Evolutionary conservation across 2,888 invertebrate species (phyloP).

Genomic region (Linnaemya vulpina): DNA sequence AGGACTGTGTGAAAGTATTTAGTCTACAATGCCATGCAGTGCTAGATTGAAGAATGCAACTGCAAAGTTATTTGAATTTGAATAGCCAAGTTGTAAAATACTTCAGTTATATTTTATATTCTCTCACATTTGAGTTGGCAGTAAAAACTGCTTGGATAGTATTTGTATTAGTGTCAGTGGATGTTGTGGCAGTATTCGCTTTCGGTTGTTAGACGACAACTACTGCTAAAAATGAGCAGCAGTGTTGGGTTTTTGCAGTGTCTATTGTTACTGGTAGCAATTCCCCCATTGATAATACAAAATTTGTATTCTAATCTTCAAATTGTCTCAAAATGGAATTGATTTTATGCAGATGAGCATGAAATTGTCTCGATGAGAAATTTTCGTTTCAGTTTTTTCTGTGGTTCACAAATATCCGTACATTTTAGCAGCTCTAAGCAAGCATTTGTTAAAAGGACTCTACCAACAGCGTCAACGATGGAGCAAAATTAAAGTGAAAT

Average conservation of each 20-base stretch:
- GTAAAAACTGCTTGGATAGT: constrained; percentile 37
- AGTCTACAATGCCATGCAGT: constrained; percentile 10
- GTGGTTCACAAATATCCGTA: constrained; percentile 19
- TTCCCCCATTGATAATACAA: constrained; percentile 81
- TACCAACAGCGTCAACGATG: background rate
- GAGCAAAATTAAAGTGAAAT: constrained; percentile 54
- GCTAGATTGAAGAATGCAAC: constrained; percentile 35
- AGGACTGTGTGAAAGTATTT: constrained; percentile 15
- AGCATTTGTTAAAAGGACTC: constrained; percentile 13
- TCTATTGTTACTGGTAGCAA: constrained; percentile 62
- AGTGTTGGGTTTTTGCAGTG: constrained; percentile 25
- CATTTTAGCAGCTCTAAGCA: constrained; percentile 1
- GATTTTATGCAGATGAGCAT: constrained; percentile 83
- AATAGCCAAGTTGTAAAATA: constrained; percentile 66
- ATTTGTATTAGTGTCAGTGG: constrained; percentile 35
- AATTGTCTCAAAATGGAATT: constrained; percentile 83
- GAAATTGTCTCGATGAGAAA: constrained; percentile 81
- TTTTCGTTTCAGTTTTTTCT: constrained; percentile 43
- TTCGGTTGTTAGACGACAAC: constrained; percentile 39
- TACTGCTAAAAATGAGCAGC: constrained; percentile 2
- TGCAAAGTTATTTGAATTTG: constrained; percentile 60
- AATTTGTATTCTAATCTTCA: constrained; percentile 83
- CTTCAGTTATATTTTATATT: constrained; percentile 48
- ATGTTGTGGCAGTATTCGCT: constrained; percentile 21
- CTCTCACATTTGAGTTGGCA: constrained; percentile 28